phyloP scores from a whole-genome alignment of 1,140 invertebrate genomes.

The Tetraneura akinire region DNA sequence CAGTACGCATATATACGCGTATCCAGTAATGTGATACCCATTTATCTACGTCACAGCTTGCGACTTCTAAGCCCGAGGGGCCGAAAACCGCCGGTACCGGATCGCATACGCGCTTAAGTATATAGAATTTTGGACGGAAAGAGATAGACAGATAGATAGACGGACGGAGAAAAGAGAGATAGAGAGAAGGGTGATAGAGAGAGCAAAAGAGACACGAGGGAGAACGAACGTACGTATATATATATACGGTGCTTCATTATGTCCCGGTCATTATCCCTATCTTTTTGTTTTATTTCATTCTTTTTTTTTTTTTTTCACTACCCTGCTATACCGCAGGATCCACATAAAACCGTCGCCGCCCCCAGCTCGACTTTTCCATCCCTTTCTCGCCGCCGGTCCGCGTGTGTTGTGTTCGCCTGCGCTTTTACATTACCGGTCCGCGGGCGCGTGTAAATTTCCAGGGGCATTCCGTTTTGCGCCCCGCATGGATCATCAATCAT shows the following conservation, averaged over 20 bases:
- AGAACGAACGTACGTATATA: neutral
- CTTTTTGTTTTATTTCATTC: constrained; percentile 35
- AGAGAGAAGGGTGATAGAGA: no score
- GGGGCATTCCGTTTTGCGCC: constrained; percentile 28
- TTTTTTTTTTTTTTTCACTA: constrained; percentile 29
- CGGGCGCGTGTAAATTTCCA: constrained; percentile 48
- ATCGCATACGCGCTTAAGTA: neutral
- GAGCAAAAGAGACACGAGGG: neutral
- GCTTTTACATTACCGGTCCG: constrained; percentile 49
- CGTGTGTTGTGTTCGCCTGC: constrained; percentile 6
- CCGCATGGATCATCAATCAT: constrained; percentile 39
- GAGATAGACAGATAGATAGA: neutral
- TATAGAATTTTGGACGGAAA: neutral
- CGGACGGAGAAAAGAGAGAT: no score
- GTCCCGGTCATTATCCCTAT: constrained; percentile 50
- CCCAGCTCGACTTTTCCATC: neutral
- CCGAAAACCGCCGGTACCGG: neutral
- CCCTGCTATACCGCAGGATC: neutral
- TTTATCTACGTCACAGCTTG: constrained; percentile 49
- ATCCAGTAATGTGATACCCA: constrained; percentile 45
- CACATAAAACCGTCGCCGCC: no score
- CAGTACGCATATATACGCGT: no score
- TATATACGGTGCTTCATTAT: constrained; percentile 45
- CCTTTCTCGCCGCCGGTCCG: neutral
- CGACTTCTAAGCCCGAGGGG: constrained; percentile 49